These are phyloP conservation scores for Liparis tanakae DNA, from an alignment of 2,797 vertebrate genomes.

Conservation along the genomic window DNA sequence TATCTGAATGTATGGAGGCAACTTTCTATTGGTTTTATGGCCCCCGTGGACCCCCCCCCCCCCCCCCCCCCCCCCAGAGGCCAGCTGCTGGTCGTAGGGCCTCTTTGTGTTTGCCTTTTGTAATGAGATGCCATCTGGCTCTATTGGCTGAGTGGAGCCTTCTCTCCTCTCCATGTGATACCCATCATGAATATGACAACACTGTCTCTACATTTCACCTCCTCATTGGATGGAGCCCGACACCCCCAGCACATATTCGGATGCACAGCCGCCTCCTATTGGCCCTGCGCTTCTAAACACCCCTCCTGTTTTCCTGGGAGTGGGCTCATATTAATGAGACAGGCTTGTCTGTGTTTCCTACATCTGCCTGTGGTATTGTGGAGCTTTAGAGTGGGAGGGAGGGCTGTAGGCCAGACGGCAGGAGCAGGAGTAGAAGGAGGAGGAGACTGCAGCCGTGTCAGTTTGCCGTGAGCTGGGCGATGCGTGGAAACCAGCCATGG, in stretches of 20 bases:
- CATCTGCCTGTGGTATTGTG: slow-evolving; percentile 80
- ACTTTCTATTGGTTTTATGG: slow-evolving; percentile 48
- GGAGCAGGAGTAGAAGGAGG: slow-evolving; percentile 71
- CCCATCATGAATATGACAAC: slow-evolving; percentile 72
- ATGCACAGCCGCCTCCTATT: slow-evolving; percentile 72
- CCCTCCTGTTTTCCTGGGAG: slow-evolving; percentile 81
- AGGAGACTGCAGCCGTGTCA: slow-evolving; percentile 90
- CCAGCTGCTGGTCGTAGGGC: slow-evolving; percentile 75
- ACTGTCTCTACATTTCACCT: slow-evolving; percentile 39
- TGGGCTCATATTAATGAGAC: slow-evolving; percentile 86
- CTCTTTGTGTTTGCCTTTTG: slow-evolving; percentile 81
- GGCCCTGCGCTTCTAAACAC: slow-evolving; percentile 65
- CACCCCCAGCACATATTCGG: slow-evolving; percentile 56
- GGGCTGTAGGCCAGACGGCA: slow-evolving; percentile 80
- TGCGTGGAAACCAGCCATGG: slow-evolving; percentile 90
- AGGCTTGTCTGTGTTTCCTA: slow-evolving; percentile 74
- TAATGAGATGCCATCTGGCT: slow-evolving; percentile 82
- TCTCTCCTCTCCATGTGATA: slow-evolving; percentile 57
- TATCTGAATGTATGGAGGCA: slow-evolving; percentile 34
- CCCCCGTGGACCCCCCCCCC: slow-evolving; percentile 46
- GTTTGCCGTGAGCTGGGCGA: slow-evolving; percentile 86
- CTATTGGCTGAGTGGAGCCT: slow-evolving; percentile 63
- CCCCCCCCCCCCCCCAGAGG: slow-evolving; percentile 47
- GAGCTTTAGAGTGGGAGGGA: slow-evolving; percentile 80
- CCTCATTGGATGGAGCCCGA: slow-evolving; percentile 62